These are phyloP conservation scores for Cephus spinipes DNA, from an alignment of 2,888 invertebrate species.

Conservation along the genomic window DNA sequence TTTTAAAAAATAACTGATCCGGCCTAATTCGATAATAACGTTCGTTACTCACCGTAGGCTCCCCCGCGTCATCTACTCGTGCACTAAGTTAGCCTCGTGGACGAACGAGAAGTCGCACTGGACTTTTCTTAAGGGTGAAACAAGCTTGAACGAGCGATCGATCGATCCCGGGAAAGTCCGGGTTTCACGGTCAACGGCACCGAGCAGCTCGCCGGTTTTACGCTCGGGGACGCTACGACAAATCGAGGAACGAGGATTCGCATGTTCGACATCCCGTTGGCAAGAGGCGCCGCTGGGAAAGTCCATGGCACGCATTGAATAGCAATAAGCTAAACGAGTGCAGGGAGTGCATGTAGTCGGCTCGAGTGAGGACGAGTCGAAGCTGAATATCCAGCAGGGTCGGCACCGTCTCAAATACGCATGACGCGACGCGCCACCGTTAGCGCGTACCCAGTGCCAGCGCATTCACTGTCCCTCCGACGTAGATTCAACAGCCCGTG, in stretches of 20 bases:
- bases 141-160: not conserved
- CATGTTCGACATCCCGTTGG: not conserved
- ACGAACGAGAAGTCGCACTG: not conserved
- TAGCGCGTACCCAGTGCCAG: not conserved
- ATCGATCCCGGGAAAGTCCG: not conserved
- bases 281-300: not conserved
- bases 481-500: slow-evolving; percentile 47
- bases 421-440: not conserved
- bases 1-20: not conserved
- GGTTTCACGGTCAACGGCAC: not conserved
- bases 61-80: not conserved
- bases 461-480: slow-evolving; percentile 30
- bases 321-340: not conserved
- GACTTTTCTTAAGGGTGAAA: not conserved
- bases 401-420: not conserved
- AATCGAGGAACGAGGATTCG: not conserved
- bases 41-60: not conserved
- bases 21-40: not conserved
- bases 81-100: not conserved
- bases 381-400: not conserved
- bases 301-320: not conserved
- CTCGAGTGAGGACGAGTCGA: not conserved
- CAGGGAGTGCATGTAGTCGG: not conserved
- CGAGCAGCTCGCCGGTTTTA: not conserved
- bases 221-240: not conserved